Conservation (phyloP, 2,797 vertebrate species). For the Psittacula derbiana region DNA sequence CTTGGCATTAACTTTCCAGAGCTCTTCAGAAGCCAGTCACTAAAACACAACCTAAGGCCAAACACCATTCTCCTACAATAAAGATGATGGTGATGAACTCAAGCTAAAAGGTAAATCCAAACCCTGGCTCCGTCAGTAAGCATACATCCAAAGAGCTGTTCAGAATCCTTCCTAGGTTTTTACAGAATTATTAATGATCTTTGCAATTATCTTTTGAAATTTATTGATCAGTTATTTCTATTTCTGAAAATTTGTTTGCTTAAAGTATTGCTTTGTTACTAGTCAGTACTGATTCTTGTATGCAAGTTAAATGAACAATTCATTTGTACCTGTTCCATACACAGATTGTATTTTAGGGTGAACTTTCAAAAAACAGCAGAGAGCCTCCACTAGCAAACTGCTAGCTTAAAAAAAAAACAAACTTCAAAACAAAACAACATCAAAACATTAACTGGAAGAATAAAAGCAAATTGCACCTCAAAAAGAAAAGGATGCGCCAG, state of each 20-base stretch:
- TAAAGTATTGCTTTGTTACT: constrained; percentile 42
- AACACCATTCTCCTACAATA: neutral
- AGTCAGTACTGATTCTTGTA: constrained; percentile 36
- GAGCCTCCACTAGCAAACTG: neutral
- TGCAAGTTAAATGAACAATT: constrained; percentile 36
- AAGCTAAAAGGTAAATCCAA: constrained; percentile 39
- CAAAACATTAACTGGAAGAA: constrained; percentile 34
- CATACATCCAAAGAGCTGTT: neutral
- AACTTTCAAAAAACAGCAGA: constrained; percentile 13
- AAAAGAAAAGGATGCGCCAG: constrained; percentile 10
- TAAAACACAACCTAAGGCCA: constrained; percentile 29
- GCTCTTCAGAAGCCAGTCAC: constrained; percentile 26
- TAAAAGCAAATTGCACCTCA: constrained; percentile 60
- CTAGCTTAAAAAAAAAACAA: neutral
- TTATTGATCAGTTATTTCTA: neutral
- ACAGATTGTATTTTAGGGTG: neutral
- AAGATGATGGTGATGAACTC: constrained; percentile 21
- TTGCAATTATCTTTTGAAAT: neutral
- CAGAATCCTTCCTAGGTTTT: constrained; percentile 18
- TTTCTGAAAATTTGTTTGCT: constrained; percentile 11
- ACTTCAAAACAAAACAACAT: neutral
- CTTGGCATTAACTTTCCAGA: constrained; percentile 27
- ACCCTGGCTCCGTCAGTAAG: neutral
- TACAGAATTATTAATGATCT: constrained; percentile 35
- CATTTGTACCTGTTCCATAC: constrained; percentile 42